Evolutionary conservation across 2,888 invertebrate genomes (phyloP), one percentile per base, ranked within the genome.

Genomic region (Pristionchus entomophagus): DNA sequence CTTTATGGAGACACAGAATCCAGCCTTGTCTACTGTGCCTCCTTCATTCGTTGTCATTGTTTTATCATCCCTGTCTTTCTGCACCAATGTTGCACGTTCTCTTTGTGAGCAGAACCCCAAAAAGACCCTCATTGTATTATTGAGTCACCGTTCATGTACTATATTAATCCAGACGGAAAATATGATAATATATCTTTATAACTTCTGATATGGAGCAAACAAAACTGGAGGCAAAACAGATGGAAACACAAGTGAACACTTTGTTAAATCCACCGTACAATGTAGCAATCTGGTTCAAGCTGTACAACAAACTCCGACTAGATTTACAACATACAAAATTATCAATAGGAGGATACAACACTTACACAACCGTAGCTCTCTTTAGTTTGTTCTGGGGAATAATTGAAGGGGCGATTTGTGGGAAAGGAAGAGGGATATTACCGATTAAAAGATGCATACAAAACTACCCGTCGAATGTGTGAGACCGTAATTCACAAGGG

Each of bases 281-380:
- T 35, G 32, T 65, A 65, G 65, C 65, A 65, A 35, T 35, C 12
- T 32, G 32, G 35, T 65, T 35, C 65, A 65, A 65, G 65, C 65
- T 65, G 65, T 35, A 65, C 65, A 65, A 65, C n/a, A 59, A 59
- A n/a, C 32, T 65, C 35, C 65, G 65, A 65, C 65, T 65, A 65
- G 65, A 65, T 65, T 65, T 19, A 32, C 35, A 35, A 65, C 65
- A 35, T 17, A 65, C 17, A 32, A 35, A 65, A 65, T 32, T 12
- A 22, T 65, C 6, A 65, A 12, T 32, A 35, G 22, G 10, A 59
- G 45, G 45, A 59, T 65, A 32, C 14, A 59, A 59, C n/a, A 59
- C n/a, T 65, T 8, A 35, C n/a, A 19, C 35, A 65, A 35, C 65
- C 65, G 65, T 65, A 65, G 32, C 32, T 35, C 14, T 65, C 65